A percentile compares a stretch with the other conserved stretches of the same genome.
Conservation (phyloP, 1,140 invertebrate genomes). For the Meteorus sp. region DNA sequence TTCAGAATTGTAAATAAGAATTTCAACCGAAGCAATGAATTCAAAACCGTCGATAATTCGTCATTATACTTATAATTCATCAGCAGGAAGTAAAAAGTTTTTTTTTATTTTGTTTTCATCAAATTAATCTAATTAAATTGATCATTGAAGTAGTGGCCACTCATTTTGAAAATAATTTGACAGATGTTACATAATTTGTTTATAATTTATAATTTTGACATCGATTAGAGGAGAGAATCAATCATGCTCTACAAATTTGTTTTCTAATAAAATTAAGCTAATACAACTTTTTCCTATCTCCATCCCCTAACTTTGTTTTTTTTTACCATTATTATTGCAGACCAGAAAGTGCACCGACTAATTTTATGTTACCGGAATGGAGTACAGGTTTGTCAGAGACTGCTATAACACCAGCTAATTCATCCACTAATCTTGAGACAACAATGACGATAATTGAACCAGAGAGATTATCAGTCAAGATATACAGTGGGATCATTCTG, state of each 20-base stretch:
- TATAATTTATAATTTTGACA: constrained; percentile 2
- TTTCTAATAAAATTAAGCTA: not conserved
- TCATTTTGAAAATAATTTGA: constrained; percentile 3
- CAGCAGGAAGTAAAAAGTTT: constrained; percentile 8
- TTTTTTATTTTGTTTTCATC: constrained; percentile 11
- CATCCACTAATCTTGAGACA: constrained; percentile 10
- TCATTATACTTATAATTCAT: constrained; percentile 1
- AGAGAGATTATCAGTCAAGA: not conserved
- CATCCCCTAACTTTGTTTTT: not conserved
- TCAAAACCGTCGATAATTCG: not conserved
- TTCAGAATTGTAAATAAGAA: not conserved
- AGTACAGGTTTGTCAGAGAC: not conserved
- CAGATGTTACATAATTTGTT: not conserved
- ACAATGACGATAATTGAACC: constrained; percentile 6
- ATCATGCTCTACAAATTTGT: not conserved
- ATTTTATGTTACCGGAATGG: constrained; percentile 8
- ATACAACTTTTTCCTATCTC: not conserved
- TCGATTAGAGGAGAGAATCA: not conserved
- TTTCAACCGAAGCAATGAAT: not conserved
- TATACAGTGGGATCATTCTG: not conserved
- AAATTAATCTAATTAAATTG: constrained; percentile 2
- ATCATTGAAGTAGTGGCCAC: not conserved
- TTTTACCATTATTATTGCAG: not conserved
- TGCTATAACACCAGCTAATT: constrained; percentile 4
- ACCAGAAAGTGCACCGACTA: constrained; percentile 5